Base-by-base conservation (phyloP, 2,113 vertebrate species). In the Dromaius novaehollandiae region DNA sequence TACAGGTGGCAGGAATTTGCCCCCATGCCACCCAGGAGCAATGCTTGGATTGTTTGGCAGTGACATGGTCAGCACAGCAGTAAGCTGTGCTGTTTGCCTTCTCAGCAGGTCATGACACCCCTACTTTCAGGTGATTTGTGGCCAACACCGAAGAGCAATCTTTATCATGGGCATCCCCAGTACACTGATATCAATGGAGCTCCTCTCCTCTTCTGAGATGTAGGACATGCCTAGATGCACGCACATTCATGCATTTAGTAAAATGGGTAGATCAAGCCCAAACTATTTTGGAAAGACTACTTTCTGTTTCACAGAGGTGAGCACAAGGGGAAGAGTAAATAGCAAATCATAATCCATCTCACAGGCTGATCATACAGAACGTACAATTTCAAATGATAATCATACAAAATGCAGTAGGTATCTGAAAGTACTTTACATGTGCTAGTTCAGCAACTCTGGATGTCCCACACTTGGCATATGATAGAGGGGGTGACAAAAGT, bases 11-110 rank as follows among this genome's bases (percentile, higher is more conserved):
- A 74, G 73, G 50, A 90, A 89, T 93, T 92, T 78, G 68, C 64
- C 55, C 76, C 86, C 68, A 74, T 93, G 77, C 77, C 83, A 95
- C 83, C 80, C 86, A 86, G 86, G 18, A 92, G 66, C 82, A 74
- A 51, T 36, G 70, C 34, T 93, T n/a, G 75, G 82, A 34, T 65
- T 32, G 50, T 68, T 89, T 12, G 44, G 40, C 79, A 91, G 73
- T 0, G 2, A 56, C 68, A 53, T 0, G 3, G 8, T 53, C 91
- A 50, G 55, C 68, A 71, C 91, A 50, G 55, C 68, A 71, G 68
- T 11, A 21, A 82, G 64, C 44, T 51, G 19, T 11, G 50, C 34
- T 26, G 12, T 28, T 79, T 77, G 83, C 46, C 40, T 86, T 55
- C 83, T 81, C 61, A 50, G 75, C 15, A 86, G 68, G 25, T 80